Base-by-base conservation (phyloP, 2,113 vertebrate genomes). In the Rhinopithecus roxellana region DNA sequence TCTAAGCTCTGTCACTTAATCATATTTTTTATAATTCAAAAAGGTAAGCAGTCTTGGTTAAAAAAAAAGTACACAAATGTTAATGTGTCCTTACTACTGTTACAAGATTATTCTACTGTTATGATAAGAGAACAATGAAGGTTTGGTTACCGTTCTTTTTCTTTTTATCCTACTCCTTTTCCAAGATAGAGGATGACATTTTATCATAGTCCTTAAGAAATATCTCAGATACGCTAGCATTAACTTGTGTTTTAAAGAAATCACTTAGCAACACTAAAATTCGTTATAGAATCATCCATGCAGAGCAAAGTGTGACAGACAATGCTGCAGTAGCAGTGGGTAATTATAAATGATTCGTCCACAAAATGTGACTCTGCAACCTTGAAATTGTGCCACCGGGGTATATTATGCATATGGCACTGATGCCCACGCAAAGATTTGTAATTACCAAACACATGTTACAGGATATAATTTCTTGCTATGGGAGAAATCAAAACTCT, bases 391-490 rank as follows among this genome's bases (percentile, higher is more conserved):
- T 86, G 96, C 96, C 97, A 91, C 85, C 4, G 10, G 97, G 94
- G 96, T 96, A 25, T 81, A 70, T 50, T 85, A 64, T 61, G 38
- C 87, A 82, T 94, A 92, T 52, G 93, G 92, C 90, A 94, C 45
- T 67, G 38, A 94, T 84, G 85, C 84, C 84, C 77, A 92, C 13
- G 6, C 12, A 93, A 97, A 97, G 84, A 87, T 87, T 93, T 72
- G 88, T 96, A 98, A 97, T 78, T 95, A 88, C 89, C 45, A 91
- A 89, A 92, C 97, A 97, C 92, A 98, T 97, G 95, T 74, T 97
- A 84, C 25, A 77, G 70, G 59, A 43, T 92, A 75, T 93, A 95
- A 81, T 92, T 93, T 97, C 96, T 97, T 97, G 90, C 88, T 97
- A 52, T 57, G 98, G 93, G 80, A 96, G 97, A 96, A 81, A 90